Percentiles rank a stretch among this genome's conserved stretches.
Evolutionary conservation across 2,888 invertebrate genomes (phyloP).

Genomic region (Andrena trimmerana): DNA sequence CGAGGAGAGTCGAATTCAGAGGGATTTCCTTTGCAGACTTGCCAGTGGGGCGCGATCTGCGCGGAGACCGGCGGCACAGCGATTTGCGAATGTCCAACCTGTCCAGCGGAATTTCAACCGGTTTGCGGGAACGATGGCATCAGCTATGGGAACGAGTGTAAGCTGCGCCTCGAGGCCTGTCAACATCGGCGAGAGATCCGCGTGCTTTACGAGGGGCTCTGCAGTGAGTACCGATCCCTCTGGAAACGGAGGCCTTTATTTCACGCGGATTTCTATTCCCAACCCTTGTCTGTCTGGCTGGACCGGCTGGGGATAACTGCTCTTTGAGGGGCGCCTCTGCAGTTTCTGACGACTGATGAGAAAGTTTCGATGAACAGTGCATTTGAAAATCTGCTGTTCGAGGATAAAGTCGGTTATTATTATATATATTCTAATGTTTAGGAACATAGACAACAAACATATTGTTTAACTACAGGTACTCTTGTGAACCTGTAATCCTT

Average conservation of each 20-base stretch:
- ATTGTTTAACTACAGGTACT: too few relatives aligned
- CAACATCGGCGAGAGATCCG: conserved; percentile 90
- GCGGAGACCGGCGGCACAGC: conserved; percentile 89
- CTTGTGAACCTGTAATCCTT: neutral
- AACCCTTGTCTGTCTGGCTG: neutral
- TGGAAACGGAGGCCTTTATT: conserved; percentile 3
- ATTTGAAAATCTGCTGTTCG: neutral
- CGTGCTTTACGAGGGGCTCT: conserved; percentile 93
- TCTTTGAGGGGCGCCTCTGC: neutral
- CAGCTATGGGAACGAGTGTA: conserved; percentile 94
- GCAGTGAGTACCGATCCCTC: conserved; percentile 89
- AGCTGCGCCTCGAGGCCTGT: conserved; percentile 92
- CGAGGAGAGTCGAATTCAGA: conserved; percentile 13
- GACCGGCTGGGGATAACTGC: neutral
- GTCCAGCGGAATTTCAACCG: conserved; percentile 93
- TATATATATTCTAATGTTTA: too few relatives aligned
- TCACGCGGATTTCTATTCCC: conserved; percentile 7
- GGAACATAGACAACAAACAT: too few relatives aligned
- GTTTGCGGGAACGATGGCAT: conserved; percentile 94
- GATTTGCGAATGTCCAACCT: conserved; percentile 93
- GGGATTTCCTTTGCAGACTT: conserved; percentile 86
- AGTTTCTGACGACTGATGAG: neutral
- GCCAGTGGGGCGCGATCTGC: conserved; percentile 92
- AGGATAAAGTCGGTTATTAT: too few relatives aligned
- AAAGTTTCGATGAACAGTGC: neutral